Percentiles rank a stretch among this genome's conserved stretches.
phyloP scores from a whole-genome alignment of 2,888 invertebrate species.

The Ommatoiulus sabulosus region DNA sequence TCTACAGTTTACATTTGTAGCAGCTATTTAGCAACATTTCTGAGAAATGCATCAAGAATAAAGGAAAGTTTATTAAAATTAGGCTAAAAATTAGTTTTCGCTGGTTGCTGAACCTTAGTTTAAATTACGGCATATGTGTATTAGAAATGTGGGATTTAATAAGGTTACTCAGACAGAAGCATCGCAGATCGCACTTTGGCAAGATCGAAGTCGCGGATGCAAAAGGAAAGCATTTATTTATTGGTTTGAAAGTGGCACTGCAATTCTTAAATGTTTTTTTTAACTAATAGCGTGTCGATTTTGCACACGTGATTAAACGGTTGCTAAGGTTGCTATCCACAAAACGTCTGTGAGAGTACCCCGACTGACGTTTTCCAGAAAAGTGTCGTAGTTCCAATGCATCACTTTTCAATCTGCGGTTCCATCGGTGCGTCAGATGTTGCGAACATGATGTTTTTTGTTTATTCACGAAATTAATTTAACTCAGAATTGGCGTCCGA shows the following conservation, averaged over 20 bases:
- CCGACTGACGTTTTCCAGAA: not conserved
- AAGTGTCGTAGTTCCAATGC: not conserved
- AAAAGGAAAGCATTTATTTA: not conserved
- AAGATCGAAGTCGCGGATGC: not conserved
- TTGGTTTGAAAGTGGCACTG: too few species aligned
- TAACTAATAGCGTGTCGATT: too few species aligned
- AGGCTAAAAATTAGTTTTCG: not conserved
- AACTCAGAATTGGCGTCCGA: not conserved
- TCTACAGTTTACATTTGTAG: not conserved
- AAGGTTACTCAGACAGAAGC: too few species aligned
- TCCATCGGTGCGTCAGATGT: not conserved
- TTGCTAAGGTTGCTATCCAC: too few species aligned
- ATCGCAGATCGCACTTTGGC: not conserved
- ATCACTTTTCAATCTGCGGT: not conserved
- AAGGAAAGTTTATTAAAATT: not conserved
- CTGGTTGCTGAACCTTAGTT: too few species aligned
- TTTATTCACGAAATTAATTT: not conserved
- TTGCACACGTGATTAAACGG: too few species aligned
- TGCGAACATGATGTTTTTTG: not conserved
- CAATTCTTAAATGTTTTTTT: too few species aligned
- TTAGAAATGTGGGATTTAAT: too few species aligned
- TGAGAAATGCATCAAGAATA: not conserved
- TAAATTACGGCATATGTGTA: too few species aligned
- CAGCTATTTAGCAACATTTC: not conserved
- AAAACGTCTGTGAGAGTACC: too few species aligned